A percentile compares a stretch with the other conserved stretches of the same genome.
Conservation (phyloP, 2,888 invertebrate species). For the Tridacna crocea region DNA sequence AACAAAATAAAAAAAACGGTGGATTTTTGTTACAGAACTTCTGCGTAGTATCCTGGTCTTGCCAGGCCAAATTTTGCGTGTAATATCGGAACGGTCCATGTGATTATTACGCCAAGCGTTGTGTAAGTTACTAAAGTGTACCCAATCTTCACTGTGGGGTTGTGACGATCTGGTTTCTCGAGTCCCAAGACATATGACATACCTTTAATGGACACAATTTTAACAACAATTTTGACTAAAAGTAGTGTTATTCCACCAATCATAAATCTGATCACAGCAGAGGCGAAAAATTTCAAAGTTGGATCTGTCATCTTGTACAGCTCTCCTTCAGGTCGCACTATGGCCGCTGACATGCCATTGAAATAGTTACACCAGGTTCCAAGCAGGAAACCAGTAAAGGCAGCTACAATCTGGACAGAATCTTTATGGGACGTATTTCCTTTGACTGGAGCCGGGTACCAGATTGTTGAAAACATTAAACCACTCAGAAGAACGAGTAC, state of each 20-base stretch:
- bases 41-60: slow-evolving; percentile 67
- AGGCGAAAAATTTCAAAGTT: slow-evolving; percentile 62
- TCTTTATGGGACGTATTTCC: slow-evolving; percentile 69
- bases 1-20: background rate
- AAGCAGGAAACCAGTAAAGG: slow-evolving; percentile 63
- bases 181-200: slow-evolving; percentile 70
- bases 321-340: slow-evolving; percentile 33
- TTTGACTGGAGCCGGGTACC: slow-evolving; percentile 71
- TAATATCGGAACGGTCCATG: slow-evolving; percentile 68
- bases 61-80: slow-evolving; percentile 69
- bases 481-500: slow-evolving; percentile 66
- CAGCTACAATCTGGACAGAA: slow-evolving; percentile 72
- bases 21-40: slow-evolving; percentile 60
- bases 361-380: slow-evolving; percentile 74
- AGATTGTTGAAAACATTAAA: slow-evolving; percentile 72
- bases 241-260: slow-evolving; percentile 66
- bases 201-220: slow-evolving; percentile 62
- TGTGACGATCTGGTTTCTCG: slow-evolving; percentile 70
- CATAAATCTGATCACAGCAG: slow-evolving; percentile 69
- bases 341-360: slow-evolving; percentile 64
- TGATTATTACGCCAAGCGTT: slow-evolving; percentile 66
- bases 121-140: slow-evolving; percentile 75
- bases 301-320: slow-evolving; percentile 62
- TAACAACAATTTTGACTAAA: slow-evolving; percentile 61
- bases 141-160: slow-evolving; percentile 68